A percentile compares a stretch with the other conserved stretches of the same genome.
Evolutionary conservation across 2,113 vertebrate genomes (phyloP).

Genomic region (Laticauda laticaudata): DNA sequence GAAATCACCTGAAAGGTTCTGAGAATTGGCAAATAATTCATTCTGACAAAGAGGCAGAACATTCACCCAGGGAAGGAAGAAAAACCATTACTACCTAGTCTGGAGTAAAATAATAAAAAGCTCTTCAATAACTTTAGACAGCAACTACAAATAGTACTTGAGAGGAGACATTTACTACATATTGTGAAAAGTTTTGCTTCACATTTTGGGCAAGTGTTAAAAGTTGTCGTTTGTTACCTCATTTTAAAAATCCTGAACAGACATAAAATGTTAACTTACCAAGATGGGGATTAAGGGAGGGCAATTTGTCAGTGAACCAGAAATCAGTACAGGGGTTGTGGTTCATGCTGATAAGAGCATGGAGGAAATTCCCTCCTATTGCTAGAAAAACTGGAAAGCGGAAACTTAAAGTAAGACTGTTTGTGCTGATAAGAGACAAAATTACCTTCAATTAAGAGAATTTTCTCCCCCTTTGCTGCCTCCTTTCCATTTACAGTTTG

Average conservation of each 20-base stretch:
- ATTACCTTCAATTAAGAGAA: constrained; percentile 47
- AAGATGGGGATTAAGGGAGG: constrained; percentile 45
- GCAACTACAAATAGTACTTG: neutral
- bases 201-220: constrained; percentile 10
- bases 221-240: constrained; percentile 11
- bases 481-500: constrained; percentile 40
- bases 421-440: constrained; percentile 66
- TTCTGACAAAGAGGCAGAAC: neutral
- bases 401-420: constrained; percentile 64
- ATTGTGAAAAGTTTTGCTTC: neutral
- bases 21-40: neutral
- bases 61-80: neutral
- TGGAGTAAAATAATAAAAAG: neutral
- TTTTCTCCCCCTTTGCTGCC: neutral
- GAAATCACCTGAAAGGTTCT: neutral
- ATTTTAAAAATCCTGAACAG: constrained; percentile 31
- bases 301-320: constrained; percentile 62
- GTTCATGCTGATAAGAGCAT: constrained; percentile 72
- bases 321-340: constrained; percentile 67
- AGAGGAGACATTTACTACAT: neutral
- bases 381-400: constrained; percentile 63
- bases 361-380: constrained; percentile 77
- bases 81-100: neutral
- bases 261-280: constrained; percentile 33
- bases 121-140: neutral